Evolutionary conservation across 2,113 vertebrate species (phyloP).

Genomic region (Ia io): DNA sequence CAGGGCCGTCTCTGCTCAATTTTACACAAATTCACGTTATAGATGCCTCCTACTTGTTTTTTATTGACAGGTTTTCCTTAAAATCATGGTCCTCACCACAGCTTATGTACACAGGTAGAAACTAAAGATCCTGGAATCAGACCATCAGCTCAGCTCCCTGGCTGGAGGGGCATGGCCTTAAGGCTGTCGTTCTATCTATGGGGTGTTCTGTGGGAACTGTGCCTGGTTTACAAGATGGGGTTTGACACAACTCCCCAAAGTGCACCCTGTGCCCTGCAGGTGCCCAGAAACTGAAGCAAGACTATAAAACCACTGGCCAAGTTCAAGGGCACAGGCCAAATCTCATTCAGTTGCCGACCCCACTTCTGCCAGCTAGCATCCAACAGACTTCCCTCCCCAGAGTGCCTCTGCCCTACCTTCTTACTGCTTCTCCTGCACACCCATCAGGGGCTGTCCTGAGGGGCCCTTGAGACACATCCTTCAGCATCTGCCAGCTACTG

Average conservation of each 20-base stretch:
- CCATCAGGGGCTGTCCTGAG: background rate
- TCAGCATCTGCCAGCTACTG: background rate
- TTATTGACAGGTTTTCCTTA: background rate
- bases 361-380: background rate
- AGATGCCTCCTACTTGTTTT: background rate
- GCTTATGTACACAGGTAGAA: background rate
- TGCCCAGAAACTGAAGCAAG: background rate
- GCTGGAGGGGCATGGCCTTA: background rate
- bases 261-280: background rate
- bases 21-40: accelerated
- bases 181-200: background rate
- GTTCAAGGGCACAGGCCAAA: background rate
- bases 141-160: background rate
- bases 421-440: accelerated
- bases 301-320: background rate
- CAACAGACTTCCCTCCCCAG: background rate
- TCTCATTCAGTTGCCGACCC: background rate
- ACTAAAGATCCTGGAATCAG: background rate
- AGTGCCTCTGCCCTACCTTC: accelerated
- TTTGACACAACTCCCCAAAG: no score
- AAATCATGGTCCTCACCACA: accelerated
- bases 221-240: background rate
- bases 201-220: background rate
- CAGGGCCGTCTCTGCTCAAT: accelerated
- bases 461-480: accelerated